Percentiles rank a stretch among this genome's conserved stretches.
Evolutionary conservation across 2,113 vertebrate genomes (phyloP).

Genomic region (Epinephelus fuscoguttatus): DNA sequence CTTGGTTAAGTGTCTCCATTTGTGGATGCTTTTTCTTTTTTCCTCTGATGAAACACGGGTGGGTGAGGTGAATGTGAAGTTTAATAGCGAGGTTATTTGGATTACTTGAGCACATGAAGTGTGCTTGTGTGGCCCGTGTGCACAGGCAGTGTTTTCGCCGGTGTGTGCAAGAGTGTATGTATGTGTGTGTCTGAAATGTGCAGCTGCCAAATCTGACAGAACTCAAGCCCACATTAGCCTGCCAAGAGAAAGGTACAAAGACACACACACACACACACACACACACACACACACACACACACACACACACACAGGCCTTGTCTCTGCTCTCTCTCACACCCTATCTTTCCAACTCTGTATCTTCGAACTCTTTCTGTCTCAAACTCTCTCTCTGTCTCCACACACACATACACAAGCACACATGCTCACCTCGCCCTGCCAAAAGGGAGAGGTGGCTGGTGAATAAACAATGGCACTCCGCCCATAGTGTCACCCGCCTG

Average conservation of each 20-base stretch:
- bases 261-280: conserved; percentile 48
- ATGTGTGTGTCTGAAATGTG: conserved; percentile 59
- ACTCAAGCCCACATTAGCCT: conserved; percentile 78
- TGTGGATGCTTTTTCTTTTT: conserved; percentile 1
- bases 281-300: conserved; percentile 42
- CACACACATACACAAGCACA: conserved; percentile 63
- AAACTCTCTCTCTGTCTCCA: conserved; percentile 61
- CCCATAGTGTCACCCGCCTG: conserved; percentile 83
- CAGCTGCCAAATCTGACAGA: conserved; percentile 81
- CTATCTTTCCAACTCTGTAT: conserved; percentile 68
- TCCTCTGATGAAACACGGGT: background rate
- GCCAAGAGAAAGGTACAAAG: conserved; percentile 78
- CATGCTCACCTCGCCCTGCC: conserved; percentile 79
- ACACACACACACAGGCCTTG: conserved; percentile 42
- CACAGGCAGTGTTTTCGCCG: conserved; percentile 14
- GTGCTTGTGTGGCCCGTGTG: conserved; percentile 33
- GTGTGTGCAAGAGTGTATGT: conserved; percentile 1
- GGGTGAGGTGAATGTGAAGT: conserved; percentile 26
- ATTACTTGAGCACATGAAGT: conserved; percentile 36
- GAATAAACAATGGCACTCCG: conserved; percentile 85
- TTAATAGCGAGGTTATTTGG: conserved; percentile 50
- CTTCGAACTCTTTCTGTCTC: conserved; percentile 78
- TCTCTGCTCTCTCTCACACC: conserved; percentile 45
- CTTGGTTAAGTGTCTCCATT: conserved; percentile 34
- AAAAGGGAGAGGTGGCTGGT: conserved; percentile 84